Base-by-base conservation (phyloP, 2,888 invertebrate species). In the Meghimatium bilineatum region DNA sequence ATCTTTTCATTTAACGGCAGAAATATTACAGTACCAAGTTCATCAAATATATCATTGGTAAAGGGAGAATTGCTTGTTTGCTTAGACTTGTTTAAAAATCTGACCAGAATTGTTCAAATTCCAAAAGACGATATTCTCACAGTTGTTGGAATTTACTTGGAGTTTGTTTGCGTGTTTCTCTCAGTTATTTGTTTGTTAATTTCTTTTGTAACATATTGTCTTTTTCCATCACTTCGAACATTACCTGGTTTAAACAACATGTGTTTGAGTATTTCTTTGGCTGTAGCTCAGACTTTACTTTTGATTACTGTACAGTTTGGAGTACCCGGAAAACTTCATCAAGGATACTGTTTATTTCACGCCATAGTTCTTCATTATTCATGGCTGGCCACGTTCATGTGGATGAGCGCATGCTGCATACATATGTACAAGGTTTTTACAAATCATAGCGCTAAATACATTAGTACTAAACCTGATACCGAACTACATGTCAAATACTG, bases 351-450 rank as follows among this genome's bases (percentile, higher is more conserved):
- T 60, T 1, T 56, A 8, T 34, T 83, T 38, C 67, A 77, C 32
- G 83, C 66, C 5, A 52, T 85, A 60, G 26, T 26, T 12, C 79
- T 79, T 10, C 85, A 85, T 67, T 88, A 87, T 76, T 78, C 83
- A 63, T 88, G 88, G 88, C 74, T 88, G 66, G 80, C 87, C 12
- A 74, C 87, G 17, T 86, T 88, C 71, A 63, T 72, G 32, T 84
- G 86, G 80, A 88, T 88, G 88, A 82, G 66, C n/a, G 84, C 85
- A 26, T 88, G 87, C 26, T 86, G 86, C n/a, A 85, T 85, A 74
- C 87, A 88, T 78, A 87, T 88, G 88, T 87, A 82, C 83, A 72
- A 85, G 17, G 86, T 86, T 34, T 88, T 88, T 80, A 84, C 85
- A 5, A 56, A 78, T 20, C 26, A 82, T 60, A 60, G 72, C 23